Evolutionary conservation across 2,888 invertebrate genomes (phyloP), one percentile per base, ranked within the genome.

Genomic region (Heteropelma amictum): DNA sequence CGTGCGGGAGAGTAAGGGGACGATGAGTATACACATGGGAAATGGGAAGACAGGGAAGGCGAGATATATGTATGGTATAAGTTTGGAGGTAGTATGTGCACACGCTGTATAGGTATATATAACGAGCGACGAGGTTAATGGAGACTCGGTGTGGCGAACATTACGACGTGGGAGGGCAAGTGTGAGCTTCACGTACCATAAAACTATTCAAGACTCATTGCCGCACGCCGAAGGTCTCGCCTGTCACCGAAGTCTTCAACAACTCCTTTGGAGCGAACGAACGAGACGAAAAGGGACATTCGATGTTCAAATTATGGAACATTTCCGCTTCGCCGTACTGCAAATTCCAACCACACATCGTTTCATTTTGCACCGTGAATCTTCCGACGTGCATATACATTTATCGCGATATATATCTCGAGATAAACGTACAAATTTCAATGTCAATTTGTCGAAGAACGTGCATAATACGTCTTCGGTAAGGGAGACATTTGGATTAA

Each of bases 161-260:
- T 77, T 70, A 75, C 51, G 53, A 69, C 35, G 58, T 60, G 40
- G 23, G n/a, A n/a, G n/a, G n/a, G n/a, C n/a, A n/a, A n/a, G n/a
- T n/a, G n/a, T n/a, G 33, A 45, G 77, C 64, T 61, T 68, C 79
- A 76, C 77, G 77, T 77, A 71, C 78, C 78, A 82, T 86, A 83
- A 86, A 86, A 85, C 83, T 83, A 84, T 85, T 82, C 82, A 80
- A 81, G 82, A 84, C 83, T 84, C 82, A 82, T 84, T 79, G 82
- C 77, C 70, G 68, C 64, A 63, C 65, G 49, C 21, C 28, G 58
- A 40, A 53, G 33, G 30, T 42, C 23, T 67, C 40, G 40, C 45
- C 42, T 51, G 68, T 68, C 58, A 38, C 49, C 45, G 26, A 74
- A 74, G 54, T 67, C 67, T 33, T 35, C 42, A 42, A 67, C 58